Evolutionary conservation across 2,888 invertebrate genomes (phyloP).

Genomic region (Seira sanloemensis): DNA sequence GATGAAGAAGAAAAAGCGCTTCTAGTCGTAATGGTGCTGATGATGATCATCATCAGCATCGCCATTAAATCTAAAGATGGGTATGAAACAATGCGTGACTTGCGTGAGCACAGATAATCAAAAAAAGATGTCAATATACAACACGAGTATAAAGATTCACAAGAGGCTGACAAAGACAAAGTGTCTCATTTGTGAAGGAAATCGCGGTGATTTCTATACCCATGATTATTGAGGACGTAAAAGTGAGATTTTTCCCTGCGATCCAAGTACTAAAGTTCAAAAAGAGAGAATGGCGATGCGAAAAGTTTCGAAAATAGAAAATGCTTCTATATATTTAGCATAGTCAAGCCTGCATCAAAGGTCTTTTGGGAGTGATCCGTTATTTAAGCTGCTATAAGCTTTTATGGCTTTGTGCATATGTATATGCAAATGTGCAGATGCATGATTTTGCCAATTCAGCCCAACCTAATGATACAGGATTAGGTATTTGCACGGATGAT

Average conservation of each 20-base stretch:
- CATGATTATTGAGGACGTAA: background rate
- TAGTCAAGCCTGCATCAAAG: too few relatives aligned
- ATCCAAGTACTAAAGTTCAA: background rate
- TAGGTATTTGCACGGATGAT: too few relatives aligned
- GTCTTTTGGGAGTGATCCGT: too few relatives aligned
- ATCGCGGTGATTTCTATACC: background rate
- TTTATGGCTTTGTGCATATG: too few relatives aligned
- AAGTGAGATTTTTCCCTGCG: too few relatives aligned
- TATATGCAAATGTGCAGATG: too few relatives aligned
- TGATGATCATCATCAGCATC: slow-evolving; percentile 13
- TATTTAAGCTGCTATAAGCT: too few relatives aligned
- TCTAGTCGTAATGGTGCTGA: background rate
- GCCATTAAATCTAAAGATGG: background rate
- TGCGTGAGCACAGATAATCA: slow-evolving; percentile 35
- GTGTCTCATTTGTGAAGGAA: background rate
- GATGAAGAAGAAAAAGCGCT: background rate
- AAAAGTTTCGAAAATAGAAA: too few relatives aligned
- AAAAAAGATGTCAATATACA: slow-evolving; percentile 5
- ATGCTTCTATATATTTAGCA: too few relatives aligned
- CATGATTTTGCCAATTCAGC: too few relatives aligned
- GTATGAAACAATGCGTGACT: slow-evolving; percentile 41
- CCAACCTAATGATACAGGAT: too few relatives aligned
- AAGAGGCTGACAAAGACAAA: slow-evolving; percentile 11
- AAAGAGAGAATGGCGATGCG: too few relatives aligned
- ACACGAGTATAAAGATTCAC: background rate